Evolutionary conservation across 2,888 invertebrate species (phyloP), one percentile per base, ranked within the genome.

Genomic region (Drosophila birchii): DNA sequence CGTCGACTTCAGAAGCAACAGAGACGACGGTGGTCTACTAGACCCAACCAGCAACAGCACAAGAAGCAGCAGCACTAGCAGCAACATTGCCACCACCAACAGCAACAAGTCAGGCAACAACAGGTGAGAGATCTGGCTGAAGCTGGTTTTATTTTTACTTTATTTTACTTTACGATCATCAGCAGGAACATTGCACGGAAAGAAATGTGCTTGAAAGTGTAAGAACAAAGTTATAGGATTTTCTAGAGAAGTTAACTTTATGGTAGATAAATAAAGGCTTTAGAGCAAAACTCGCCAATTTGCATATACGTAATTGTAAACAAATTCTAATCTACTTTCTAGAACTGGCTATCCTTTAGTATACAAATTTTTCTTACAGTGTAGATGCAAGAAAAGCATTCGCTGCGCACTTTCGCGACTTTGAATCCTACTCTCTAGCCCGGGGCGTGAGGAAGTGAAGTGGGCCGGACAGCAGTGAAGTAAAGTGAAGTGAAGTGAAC

Each of bases 101-200:
- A 41, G 29, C 74, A 71, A 32, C 73, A 71, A 47, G 68, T 73
- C 61, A 72, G 79, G 70, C 61, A 66, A 68, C 59, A 79, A 63
- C 88, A 86, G 86, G 86, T 85, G 88, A 80, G 90, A 78, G 80
- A 83, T 68, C 58, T 72, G 58, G 58, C 68, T 74, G 81, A 89
- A 86, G 90, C 90, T 83, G 90, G 86, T 86, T 86, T 85, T 70
- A 58, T 63, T 76, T 63, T 70, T 47, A 47, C 56, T 41, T 47
- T 67, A 69, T 54, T 45, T 54, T 73, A 86, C 77, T 76, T 74
- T 73, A 84, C 81, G 76, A 87, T 83, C 83, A 84, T 83, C 86
- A 79, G 51, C 51, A 51, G 51, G 20, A 51, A 51, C 34, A 20
- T 14, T 49, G n/a, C 49, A 51, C 34, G 0, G 34, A 9, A 32